Evolutionary conservation across 2,888 invertebrate genomes (phyloP), one percentile per base, ranked within the genome.

Genomic region (Polylopha cassiicola): DNA sequence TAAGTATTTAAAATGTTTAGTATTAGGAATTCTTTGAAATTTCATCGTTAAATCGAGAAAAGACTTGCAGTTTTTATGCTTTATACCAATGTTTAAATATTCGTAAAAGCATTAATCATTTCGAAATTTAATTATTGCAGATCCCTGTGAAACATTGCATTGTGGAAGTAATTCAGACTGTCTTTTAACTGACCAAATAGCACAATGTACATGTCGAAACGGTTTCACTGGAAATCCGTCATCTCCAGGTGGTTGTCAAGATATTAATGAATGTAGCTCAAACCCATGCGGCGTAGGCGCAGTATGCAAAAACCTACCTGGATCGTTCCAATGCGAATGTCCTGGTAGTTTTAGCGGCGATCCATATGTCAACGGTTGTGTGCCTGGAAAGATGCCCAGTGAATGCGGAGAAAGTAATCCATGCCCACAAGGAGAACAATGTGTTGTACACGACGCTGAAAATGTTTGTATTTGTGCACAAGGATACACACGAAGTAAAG

Each of bases 81-180:
- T n/a, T n/a, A n/a, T n/a, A n/a, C n/a, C n/a, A n/a, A n/a, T n/a
- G n/a, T n/a, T n/a, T n/a, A n/a, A n/a, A n/a, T n/a, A n/a, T n/a
- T n/a, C n/a, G n/a, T n/a, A n/a, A n/a, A n/a, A n/a, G n/a, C n/a
- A n/a, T n/a, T n/a, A n/a, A n/a, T n/a, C n/a, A n/a, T n/a, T n/a
- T n/a, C n/a, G n/a, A n/a, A n/a, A n/a, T n/a, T n/a, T 42, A 49
- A 47, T 50, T 44, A 56, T 79, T 86, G 39, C 69, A 94, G 94
- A 97, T 90, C 97, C 97, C 1, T 97, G 97, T 67, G 97, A 97
- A 85, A 89, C 91, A 14, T 82, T 93, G 20, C 89, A 89, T 39
- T 97, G 97, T 68, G 93, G 94, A 29, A 91, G 93, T 29, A 96
- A 96, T 73, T 92, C 95, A 3, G 93, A 95, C 63, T 97, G 97